These are phyloP conservation scores for Sinocyclocheilus anophthalmus DNA, from an alignment of 2,113 vertebrate species.

Conservation along the genomic window DNA sequence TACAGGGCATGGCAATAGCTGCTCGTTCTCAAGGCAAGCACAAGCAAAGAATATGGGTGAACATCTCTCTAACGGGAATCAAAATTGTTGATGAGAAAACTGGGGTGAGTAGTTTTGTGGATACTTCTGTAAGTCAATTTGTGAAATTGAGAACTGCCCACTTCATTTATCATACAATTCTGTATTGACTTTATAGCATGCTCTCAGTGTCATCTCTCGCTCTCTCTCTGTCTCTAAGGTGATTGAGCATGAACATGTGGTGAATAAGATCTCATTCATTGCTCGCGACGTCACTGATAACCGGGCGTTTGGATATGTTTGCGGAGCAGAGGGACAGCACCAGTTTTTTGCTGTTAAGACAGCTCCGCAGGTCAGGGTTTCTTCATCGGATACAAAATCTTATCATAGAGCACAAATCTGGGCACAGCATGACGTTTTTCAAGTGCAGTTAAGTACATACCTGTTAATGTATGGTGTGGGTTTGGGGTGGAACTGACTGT, in stretches of 20 bases:
- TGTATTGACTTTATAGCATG: not conserved
- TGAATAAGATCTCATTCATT: constrained; percentile 97
- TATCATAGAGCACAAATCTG: not conserved
- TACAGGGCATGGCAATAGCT: constrained; percentile 91
- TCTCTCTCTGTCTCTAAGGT: constrained; percentile 73
- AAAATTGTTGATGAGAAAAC: constrained; percentile 95
- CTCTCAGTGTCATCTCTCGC: not conserved
- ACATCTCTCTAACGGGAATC: constrained; percentile 92
- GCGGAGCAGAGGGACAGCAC: constrained; percentile 94
- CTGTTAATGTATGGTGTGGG: too few species aligned
- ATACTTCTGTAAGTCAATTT: not conserved
- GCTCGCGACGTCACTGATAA: constrained; percentile 96
- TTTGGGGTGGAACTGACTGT: too few species aligned
- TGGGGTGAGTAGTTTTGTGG: constrained; percentile 81
- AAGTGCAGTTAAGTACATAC: too few species aligned
- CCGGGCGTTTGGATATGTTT: constrained; percentile 94
- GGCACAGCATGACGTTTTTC: not conserved
- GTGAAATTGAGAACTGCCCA: not conserved
- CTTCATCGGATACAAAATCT: not conserved
- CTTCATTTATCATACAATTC: not conserved
- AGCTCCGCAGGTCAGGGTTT: constrained; percentile 83
- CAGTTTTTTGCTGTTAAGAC: constrained; percentile 99
- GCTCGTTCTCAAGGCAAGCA: constrained; percentile 94
- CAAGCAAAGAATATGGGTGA: constrained; percentile 94
- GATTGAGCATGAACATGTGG: constrained; percentile 95